Evolutionary conservation across 2,797 vertebrate genomes (phyloP).

Genomic region (Holocentrus rufus): DNA sequence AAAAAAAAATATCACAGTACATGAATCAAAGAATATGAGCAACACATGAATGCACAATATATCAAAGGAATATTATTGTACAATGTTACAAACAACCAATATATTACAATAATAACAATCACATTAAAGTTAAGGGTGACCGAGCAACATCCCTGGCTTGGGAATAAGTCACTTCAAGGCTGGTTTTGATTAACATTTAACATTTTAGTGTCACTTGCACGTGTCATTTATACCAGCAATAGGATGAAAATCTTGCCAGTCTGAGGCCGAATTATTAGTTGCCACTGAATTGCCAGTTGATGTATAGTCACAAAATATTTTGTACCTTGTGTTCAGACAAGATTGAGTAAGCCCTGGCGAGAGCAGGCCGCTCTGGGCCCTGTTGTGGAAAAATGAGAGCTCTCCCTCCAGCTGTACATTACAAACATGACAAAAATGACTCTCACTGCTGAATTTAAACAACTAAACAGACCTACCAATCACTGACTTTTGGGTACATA

Average conservation of each 20-base stretch:
- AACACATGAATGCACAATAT: constrained; percentile 13
- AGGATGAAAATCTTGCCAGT: not conserved
- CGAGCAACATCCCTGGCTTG: not conserved
- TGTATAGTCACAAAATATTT: not conserved
- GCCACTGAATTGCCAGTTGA: not conserved
- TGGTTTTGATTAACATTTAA: not conserved
- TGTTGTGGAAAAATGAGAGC: not conserved
- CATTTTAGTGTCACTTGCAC: not conserved
- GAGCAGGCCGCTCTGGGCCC: not conserved
- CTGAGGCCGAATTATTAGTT: not conserved
- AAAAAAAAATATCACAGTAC: constrained; percentile 13
- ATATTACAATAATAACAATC: not conserved
- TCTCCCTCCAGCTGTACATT: not conserved
- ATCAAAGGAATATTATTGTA: constrained; percentile 11
- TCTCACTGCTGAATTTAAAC: not conserved
- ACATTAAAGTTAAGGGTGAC: not conserved
- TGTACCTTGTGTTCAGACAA: not conserved
- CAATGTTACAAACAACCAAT: constrained; percentile 14
- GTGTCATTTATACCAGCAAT: not conserved
- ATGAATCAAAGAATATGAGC: constrained; percentile 25
- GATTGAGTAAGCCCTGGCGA: not conserved
- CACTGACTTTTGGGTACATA: no score
- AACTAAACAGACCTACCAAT: not conserved
- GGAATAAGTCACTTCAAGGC: not conserved
- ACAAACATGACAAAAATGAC: not conserved